A percentile compares a stretch with the other conserved stretches of the same genome.
phyloP scores from a whole-genome alignment of 2,888 invertebrate genomes.

The Diarsia brunnea region DNA sequence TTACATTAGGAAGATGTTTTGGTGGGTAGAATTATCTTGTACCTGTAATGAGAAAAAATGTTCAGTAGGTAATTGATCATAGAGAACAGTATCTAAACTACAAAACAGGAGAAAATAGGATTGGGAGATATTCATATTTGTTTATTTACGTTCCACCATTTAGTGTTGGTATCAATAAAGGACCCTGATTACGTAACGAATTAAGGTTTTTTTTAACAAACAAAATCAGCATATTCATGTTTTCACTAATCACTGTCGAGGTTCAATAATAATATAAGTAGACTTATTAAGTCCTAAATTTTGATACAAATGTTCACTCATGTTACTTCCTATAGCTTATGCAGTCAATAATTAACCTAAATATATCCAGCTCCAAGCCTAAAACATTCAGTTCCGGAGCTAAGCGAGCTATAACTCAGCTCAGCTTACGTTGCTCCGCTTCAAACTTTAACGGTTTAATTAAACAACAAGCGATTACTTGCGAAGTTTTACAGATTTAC shows the following conservation, averaged over 20 bases:
- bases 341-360: neutral
- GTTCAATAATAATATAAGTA: neutral
- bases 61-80: neutral
- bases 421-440: slow-evolving; percentile 7
- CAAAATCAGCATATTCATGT: neutral
- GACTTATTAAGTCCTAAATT: neutral
- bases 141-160: neutral
- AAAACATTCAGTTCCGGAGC: too few species aligned
- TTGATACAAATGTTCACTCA: neutral
- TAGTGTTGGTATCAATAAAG: neutral
- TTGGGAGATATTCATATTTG: neutral
- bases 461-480: slow-evolving; percentile 57
- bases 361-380: neutral
- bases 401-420: slow-evolving; percentile 24
- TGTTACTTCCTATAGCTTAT: neutral
- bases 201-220: neutral
- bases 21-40: neutral
- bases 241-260: neutral
- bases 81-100: neutral
- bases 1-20: slow-evolving; percentile 23
- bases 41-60: slow-evolving; percentile 31
- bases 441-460: slow-evolving; percentile 46
- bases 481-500: slow-evolving; percentile 50
- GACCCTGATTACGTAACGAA: neutral
- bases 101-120: neutral